Percentiles rank a stretch among this genome's conserved stretches.
Conservation (phyloP, 2,797 vertebrate species). For the Chromis chromis region DNA sequence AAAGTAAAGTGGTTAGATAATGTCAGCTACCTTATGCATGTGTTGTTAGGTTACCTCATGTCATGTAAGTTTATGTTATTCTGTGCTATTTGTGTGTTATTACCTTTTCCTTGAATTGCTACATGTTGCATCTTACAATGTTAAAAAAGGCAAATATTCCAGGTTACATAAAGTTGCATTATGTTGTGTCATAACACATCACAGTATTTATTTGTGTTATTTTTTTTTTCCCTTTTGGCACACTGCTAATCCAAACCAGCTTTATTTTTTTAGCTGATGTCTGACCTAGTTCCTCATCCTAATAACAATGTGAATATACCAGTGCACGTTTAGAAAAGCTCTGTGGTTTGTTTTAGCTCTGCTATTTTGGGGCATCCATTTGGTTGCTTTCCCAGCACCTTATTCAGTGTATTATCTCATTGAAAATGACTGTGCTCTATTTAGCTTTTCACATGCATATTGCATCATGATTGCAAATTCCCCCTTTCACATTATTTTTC, state of each 20-base stretch:
- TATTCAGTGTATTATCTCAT: slow-evolving; percentile 46
- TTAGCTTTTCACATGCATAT: slow-evolving; percentile 42
- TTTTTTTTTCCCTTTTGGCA: slow-evolving; percentile 24
- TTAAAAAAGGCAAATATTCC: background rate
- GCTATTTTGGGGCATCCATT: slow-evolving; percentile 51
- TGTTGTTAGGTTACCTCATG: too few relatives aligned
- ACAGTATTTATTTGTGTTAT: slow-evolving; percentile 1
- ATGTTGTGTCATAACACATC: slow-evolving; percentile 5
- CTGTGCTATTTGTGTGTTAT: background rate
- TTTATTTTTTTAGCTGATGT: slow-evolving; percentile 11
- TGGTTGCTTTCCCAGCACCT: slow-evolving; percentile 44
- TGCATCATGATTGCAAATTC: slow-evolving; percentile 42
- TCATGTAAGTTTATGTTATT: background rate
- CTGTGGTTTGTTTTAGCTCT: slow-evolving; percentile 40
- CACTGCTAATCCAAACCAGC: slow-evolving; percentile 32
- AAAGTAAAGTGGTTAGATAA: too few relatives aligned
- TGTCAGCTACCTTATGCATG: background rate
- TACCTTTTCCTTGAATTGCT: slow-evolving; percentile 12
- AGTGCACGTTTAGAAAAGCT: slow-evolving; percentile 40
- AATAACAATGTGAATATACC: slow-evolving; percentile 37
- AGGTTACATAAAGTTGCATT: background rate
- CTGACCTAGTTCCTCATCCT: slow-evolving; percentile 57
- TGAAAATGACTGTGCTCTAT: slow-evolving; percentile 35
- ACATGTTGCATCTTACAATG: background rate
- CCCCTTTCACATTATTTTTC: background rate